These are phyloP conservation scores for Conus betulinus DNA, from an alignment of 1,140 invertebrate genomes.

Conservation along the genomic window DNA sequence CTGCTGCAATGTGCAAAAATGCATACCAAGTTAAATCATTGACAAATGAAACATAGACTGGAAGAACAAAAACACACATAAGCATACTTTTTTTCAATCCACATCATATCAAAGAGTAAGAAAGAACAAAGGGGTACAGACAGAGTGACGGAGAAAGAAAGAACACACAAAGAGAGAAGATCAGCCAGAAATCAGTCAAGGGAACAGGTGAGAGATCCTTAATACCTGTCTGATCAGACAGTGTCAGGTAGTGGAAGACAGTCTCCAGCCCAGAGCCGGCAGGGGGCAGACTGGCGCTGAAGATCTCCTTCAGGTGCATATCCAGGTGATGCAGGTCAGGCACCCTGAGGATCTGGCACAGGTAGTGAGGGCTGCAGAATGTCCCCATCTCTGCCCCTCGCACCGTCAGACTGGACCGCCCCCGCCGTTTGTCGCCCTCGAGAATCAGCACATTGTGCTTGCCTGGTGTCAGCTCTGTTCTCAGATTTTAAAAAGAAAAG, in stretches of 20 bases:
- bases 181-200: no score
- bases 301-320: slow-evolving; percentile 39
- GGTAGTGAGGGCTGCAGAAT: slow-evolving; percentile 39
- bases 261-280: slow-evolving; percentile 31
- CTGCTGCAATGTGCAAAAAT: no score
- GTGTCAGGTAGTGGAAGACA: slow-evolving; percentile 2
- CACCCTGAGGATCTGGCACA: slow-evolving; percentile 44
- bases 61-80: no score
- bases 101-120: no score
- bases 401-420: background rate
- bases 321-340: slow-evolving; percentile 41
- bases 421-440: background rate
- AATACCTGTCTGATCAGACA: background rate
- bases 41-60: no score
- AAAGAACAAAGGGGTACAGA: no score
- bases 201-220: background rate
- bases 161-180: no score
- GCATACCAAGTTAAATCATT: no score
- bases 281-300: slow-evolving; percentile 37
- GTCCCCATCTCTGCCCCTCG: slow-evolving; percentile 1
- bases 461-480: background rate
- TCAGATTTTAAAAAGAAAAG: background rate
- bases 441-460: slow-evolving; percentile 5
- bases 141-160: no score
- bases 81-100: no score